Base-by-base conservation (phyloP, 1,140 invertebrate genomes). In the Latrodectus geometricus region DNA sequence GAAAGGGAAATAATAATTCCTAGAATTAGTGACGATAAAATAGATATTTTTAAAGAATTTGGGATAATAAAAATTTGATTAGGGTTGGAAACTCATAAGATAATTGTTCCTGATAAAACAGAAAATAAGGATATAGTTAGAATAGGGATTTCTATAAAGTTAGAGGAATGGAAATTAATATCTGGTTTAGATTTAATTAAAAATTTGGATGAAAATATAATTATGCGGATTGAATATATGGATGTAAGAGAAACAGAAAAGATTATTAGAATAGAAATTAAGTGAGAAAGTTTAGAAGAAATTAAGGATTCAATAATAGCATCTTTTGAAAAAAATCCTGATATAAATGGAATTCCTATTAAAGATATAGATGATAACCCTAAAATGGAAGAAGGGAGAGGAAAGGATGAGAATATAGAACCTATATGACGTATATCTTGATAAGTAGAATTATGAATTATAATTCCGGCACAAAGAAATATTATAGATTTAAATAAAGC, bases 401-500 rank as follows among this genome's bases (percentile, higher is more conserved):
- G 75, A 0, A 54, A 23, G 11, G 15, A 14, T 7, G 0, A 11
- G 23, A 23, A 21, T n/a, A 35, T 61, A n/a, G 9, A 48, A 68
- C 61, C 66, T 80, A 69, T 80, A 48, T 50, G 23, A 48, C 77
- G 35, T 69, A 80, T 68, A 20, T 69, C 61, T 69, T 68, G 77
- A 50, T 80, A 50, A 4, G 61, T n/a, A 0, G 9, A 50, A n/a
- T 35, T 9, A 48, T 68, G 61, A 69, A 80, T 80, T 0, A 80
- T 49, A 0, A 15, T 50, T 69, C 61, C 77, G 0, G 77, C 77
- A 49, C 23, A 48, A 2, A 80, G 4, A 68, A 66, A 80, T 77
- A 68, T 50, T 21, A 80, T 49, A 0, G 77, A 80, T 80, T 80
- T 80, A 49, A 69, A 80, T 69, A 80, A 50, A n/a, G 65, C 65